Conservation (phyloP, 2,888 invertebrate genomes). For the Autographa gamma region DNA sequence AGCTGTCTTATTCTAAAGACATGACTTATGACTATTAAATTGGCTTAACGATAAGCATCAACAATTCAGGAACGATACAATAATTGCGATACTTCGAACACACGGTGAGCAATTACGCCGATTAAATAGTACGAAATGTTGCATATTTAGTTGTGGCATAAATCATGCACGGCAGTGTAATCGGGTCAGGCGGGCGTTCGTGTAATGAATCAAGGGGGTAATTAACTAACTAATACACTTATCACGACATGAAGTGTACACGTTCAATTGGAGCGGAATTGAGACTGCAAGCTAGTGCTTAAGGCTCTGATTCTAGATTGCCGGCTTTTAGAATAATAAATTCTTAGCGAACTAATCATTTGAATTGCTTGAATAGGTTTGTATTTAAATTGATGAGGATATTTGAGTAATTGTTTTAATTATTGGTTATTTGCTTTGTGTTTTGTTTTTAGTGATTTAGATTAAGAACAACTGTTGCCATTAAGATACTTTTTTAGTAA, state of each 20-base stretch:
- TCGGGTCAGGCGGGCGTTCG: conserved; percentile 69
- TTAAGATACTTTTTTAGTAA: too few species aligned
- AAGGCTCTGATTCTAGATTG: conserved; percentile 37
- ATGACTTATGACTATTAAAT: conserved; percentile 40
- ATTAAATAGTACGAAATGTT: conserved; percentile 74
- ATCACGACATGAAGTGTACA: conserved; percentile 74
- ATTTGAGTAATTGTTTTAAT: neutral
- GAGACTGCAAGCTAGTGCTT: conserved; percentile 47
- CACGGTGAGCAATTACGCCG: conserved; percentile 69
- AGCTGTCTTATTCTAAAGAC: conserved; percentile 21
- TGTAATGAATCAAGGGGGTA: conserved; percentile 82
- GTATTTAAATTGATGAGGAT: conserved; percentile 8
- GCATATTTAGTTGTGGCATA: conserved; percentile 75
- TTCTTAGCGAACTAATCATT: conserved; percentile 47
- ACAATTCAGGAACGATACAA: conserved; percentile 60
- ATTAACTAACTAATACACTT: conserved; percentile 83
- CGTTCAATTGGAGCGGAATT: conserved; percentile 68
- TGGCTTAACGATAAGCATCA: conserved; percentile 59
- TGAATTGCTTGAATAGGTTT: conserved; percentile 31
- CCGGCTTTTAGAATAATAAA: conserved; percentile 40
- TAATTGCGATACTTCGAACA: conserved; percentile 58
- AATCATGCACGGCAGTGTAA: conserved; percentile 79
- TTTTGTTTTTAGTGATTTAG: too few species aligned
- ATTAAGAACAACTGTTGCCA: too few species aligned
- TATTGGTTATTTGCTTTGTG: neutral